These are phyloP conservation scores for Amphibalanus amphitrite DNA, from an alignment of 1,140 invertebrate species.

Conservation along the genomic window DNA sequence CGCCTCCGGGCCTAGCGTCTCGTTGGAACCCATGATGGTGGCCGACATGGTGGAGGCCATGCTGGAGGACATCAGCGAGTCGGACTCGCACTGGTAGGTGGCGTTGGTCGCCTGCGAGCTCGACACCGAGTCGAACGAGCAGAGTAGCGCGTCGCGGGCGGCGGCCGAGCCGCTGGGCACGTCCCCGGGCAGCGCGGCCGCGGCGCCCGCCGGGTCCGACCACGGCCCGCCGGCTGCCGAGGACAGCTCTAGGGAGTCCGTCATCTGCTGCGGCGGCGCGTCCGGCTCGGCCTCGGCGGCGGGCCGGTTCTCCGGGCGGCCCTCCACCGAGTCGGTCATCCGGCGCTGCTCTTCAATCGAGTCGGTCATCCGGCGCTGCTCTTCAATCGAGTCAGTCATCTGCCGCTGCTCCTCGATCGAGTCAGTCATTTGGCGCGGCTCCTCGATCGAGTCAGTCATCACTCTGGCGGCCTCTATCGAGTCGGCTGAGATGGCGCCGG, in stretches of 20 bases:
- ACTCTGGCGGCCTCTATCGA: slow-evolving; percentile 20
- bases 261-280: too few species aligned
- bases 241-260: too few species aligned
- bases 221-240: background rate
- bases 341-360: too few species aligned
- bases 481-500: slow-evolving; percentile 24
- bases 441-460: background rate
- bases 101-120: slow-evolving; percentile 60
- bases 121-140: slow-evolving; percentile 17
- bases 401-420: background rate
- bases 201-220: background rate
- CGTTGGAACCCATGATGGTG: slow-evolving; percentile 35
- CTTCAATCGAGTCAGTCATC: background rate
- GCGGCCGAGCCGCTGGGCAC: background rate
- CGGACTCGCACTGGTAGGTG: slow-evolving; percentile 62
- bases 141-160: background rate
- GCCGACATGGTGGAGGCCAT: slow-evolving; percentile 33
- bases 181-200: background rate
- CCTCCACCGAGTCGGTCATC: too few species aligned
- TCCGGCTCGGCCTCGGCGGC: too few species aligned
- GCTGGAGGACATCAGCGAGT: slow-evolving; percentile 51
- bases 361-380: background rate
- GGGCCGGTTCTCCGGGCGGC: too few species aligned
- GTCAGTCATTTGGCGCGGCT: background rate
- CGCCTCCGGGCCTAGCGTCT: slow-evolving; percentile 32